Evolutionary conservation across 2,113 vertebrate species (phyloP).

Genomic region (Tragelaphus imberbis): DNA sequence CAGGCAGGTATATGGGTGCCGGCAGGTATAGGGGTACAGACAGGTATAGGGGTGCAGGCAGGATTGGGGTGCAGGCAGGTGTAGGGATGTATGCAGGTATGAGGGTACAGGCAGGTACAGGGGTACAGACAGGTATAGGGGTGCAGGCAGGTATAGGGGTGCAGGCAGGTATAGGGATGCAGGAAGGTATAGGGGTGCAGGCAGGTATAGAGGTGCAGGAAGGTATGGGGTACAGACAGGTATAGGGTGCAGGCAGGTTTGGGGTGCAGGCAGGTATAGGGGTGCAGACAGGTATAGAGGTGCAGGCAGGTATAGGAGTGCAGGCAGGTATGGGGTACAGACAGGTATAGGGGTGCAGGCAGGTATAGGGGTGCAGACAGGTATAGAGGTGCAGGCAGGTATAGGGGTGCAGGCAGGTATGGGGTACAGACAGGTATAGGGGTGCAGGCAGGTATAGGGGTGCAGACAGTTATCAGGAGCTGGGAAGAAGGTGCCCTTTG

Average conservation of each 20-base stretch:
- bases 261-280: not conserved
- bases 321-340: no score
- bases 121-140: not conserved
- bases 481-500: not conserved
- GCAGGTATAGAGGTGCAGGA: no score
- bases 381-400: accelerated
- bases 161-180: accelerated
- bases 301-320: no score
- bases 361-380: no score
- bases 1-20: no score
- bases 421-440: no score
- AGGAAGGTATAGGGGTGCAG: not conserved
- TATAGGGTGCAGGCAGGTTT: not conserved
- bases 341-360: not conserved
- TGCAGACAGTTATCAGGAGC: not conserved
- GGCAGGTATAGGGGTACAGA: accelerated
- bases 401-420: no score
- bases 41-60: no score
- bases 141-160: not conserved
- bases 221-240: not conserved
- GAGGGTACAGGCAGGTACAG: accelerated
- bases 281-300: no score
- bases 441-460: not conserved
- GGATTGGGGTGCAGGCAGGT: not conserved
- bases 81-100: not conserved